Conservation (phyloP, 2,797 vertebrate species). For the Denticeps clupeoides region DNA sequence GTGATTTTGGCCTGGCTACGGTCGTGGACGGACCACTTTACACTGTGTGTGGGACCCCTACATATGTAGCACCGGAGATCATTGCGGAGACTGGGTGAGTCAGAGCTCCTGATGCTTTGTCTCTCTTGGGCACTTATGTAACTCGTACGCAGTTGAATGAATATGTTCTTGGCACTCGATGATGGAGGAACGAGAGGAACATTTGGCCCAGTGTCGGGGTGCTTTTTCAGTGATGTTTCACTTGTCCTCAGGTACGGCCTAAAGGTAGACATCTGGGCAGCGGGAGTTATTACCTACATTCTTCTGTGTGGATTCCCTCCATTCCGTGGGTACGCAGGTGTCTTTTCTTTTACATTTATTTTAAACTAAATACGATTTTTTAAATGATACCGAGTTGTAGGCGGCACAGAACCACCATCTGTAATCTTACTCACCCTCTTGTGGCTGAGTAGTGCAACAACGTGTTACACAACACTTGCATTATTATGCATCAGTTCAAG, state of each 20-base stretch:
- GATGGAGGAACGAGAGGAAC: not conserved
- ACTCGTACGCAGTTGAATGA: not conserved
- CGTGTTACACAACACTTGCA: too few species aligned
- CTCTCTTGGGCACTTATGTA: not conserved
- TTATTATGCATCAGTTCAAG: too few species aligned
- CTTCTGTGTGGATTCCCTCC: slow-evolving; percentile 94
- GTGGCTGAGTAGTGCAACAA: slow-evolving; percentile 5
- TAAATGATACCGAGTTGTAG: too few species aligned
- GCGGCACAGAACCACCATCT: too few species aligned
- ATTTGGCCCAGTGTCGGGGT: not conserved
- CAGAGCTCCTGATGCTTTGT: not conserved
- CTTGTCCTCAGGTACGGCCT: slow-evolving; percentile 72
- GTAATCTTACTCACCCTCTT: slow-evolving; percentile 23
- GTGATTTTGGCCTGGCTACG: slow-evolving; percentile 91
- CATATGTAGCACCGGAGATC: slow-evolving; percentile 96
- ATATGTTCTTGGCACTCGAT: not conserved
- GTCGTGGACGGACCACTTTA: slow-evolving; percentile 85
- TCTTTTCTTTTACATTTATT: not conserved
- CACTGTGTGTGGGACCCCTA: slow-evolving; percentile 89
- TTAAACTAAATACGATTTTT: too few species aligned
- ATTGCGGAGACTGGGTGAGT: slow-evolving; percentile 87
- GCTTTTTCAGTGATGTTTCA: not conserved
- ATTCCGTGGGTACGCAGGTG: slow-evolving; percentile 75
- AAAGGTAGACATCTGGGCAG: slow-evolving; percentile 96
- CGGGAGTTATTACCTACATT: slow-evolving; percentile 92